These are phyloP conservation scores for Norana najaformis DNA, from an alignment of 2,888 invertebrate genomes.

Conservation along the genomic window DNA sequence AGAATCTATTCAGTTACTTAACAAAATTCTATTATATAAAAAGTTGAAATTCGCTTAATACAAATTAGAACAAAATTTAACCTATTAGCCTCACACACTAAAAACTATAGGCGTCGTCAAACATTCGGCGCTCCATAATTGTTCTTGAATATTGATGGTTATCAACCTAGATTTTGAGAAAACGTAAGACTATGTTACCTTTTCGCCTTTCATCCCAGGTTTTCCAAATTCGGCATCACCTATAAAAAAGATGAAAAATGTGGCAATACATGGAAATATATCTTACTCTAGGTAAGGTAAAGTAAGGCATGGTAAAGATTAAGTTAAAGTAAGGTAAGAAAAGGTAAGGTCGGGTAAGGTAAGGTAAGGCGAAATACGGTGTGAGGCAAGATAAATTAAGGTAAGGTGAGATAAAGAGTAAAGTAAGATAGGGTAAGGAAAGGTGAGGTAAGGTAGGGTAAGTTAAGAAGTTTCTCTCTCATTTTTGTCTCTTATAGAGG, in stretches of 20 bases:
- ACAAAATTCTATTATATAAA: background rate
- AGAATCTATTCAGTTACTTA: background rate
- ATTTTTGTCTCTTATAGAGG: background rate
- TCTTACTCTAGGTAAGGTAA: background rate
- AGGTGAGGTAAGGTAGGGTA: too few species aligned
- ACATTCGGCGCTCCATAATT: background rate
- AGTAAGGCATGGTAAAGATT: background rate
- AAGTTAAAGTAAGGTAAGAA: background rate
- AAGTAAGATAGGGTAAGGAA: background rate
- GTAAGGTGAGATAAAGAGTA: background rate
- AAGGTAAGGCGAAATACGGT: background rate
- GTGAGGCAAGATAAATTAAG: background rate
- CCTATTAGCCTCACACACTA: background rate
- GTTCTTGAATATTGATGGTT: background rate
- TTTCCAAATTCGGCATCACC: background rate
- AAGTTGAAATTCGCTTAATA: background rate
- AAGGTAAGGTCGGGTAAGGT: background rate
- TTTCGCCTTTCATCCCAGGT: background rate
- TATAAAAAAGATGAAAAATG: background rate
- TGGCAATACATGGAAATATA: too few species aligned
- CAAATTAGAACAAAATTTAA: background rate
- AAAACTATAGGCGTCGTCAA: background rate
- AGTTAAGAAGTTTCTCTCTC: too few species aligned
- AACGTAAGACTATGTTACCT: background rate
- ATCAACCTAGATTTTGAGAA: background rate